Conservation (phyloP, 2,888 invertebrate species). For the Lordiphosa fenestrarum region DNA sequence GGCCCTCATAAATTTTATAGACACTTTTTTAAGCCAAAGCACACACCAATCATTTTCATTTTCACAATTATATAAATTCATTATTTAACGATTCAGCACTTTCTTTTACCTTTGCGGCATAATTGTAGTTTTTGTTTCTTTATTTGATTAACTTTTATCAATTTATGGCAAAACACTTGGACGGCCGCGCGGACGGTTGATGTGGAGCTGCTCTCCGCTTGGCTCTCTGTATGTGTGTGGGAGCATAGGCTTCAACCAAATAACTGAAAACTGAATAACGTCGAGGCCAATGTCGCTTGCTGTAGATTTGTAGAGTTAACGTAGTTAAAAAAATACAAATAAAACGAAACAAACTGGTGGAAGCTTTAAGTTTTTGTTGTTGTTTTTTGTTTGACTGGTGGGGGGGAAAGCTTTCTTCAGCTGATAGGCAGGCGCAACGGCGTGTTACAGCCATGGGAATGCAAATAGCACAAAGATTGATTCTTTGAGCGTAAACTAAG, state of each 20-base stretch:
- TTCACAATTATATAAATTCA: neutral
- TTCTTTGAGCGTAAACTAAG: no score
- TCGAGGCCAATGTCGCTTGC: conserved; percentile 34
- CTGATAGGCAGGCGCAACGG: no score
- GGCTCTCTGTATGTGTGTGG: neutral
- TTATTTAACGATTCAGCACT: conserved; percentile 4
- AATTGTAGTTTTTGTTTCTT: conserved; percentile 22
- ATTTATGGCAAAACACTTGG: conserved; percentile 1
- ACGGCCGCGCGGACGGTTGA: neutral
- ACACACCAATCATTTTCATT: no score
- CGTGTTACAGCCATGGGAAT: no score
- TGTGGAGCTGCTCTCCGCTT: conserved; percentile 43
- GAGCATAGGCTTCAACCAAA: conserved; percentile 47
- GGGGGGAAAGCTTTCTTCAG: no score
- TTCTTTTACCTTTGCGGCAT: conserved; percentile 67
- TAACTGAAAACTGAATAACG: conserved; percentile 44
- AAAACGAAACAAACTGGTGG: no score
- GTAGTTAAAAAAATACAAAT: no score
- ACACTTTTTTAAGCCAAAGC: conserved; percentile 46
- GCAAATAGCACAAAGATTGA: no score
- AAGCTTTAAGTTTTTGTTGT: no score
- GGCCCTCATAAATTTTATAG: conserved; percentile 59
- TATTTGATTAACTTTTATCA: conserved; percentile 22
- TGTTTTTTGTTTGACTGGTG: no score
- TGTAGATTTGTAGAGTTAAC: conserved; percentile 39